Evolutionary conservation across 2,797 vertebrate species (phyloP).

Genomic region (Sebastolobus altivelis): DNA sequence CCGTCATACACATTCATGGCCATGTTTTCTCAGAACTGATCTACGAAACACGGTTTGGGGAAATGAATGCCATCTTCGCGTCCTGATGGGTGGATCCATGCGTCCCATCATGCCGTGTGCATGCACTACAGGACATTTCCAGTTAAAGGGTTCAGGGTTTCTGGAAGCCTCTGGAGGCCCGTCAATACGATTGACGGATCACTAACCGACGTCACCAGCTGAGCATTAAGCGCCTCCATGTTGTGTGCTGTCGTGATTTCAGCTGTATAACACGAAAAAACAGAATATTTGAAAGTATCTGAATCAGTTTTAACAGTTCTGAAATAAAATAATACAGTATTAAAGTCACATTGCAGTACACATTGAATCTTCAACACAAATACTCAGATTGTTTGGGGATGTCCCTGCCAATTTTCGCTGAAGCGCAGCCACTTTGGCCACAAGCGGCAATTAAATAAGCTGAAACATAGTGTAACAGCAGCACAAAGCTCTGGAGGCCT

Average conservation of each 20-base stretch:
- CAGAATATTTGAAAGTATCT: not conserved
- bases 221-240: not conserved
- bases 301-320: not conserved
- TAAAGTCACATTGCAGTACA: not conserved
- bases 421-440: not conserved
- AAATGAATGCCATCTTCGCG: slow-evolving; percentile 29
- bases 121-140: slow-evolving; percentile 47
- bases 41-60: slow-evolving; percentile 45
- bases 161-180: slow-evolving; percentile 36
- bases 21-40: slow-evolving; percentile 65
- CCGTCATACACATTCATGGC: slow-evolving; percentile 61
- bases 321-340: not conserved
- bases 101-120: slow-evolving; percentile 9
- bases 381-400: not conserved
- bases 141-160: slow-evolving; percentile 40
- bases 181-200: slow-evolving; percentile 61
- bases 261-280: no score
- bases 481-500: slow-evolving; percentile 2
- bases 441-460: not conserved
- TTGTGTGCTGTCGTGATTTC: not conserved
- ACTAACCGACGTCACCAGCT: slow-evolving; percentile 26
- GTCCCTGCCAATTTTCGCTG: not conserved
- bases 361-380: not conserved
- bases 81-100: slow-evolving; percentile 12
- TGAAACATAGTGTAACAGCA: not conserved